Evolutionary conservation across 2,888 invertebrate species (phyloP).

Genomic region (Lasiommata megera): DNA sequence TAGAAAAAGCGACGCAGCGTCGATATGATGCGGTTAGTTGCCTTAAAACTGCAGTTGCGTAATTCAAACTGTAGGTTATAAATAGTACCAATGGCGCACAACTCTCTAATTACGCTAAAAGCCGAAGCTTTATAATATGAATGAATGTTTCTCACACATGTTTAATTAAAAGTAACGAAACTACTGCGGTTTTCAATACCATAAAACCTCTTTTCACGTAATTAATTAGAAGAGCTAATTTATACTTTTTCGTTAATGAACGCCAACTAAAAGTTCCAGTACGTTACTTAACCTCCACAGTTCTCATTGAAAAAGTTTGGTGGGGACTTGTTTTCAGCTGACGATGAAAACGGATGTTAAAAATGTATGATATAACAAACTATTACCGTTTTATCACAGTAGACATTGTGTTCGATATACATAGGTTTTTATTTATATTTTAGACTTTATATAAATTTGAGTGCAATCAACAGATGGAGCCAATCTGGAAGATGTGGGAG

Average conservation of each 20-base stretch:
- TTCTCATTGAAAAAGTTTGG: too few species aligned
- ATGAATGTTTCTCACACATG: constrained; percentile 1
- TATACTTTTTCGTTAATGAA: too few species aligned
- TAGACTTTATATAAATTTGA: too few species aligned
- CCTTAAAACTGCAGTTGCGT: neutral
- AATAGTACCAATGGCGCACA: constrained; percentile 3
- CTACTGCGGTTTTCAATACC: neutral
- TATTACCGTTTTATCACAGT: too few species aligned
- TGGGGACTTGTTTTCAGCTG: too few species aligned
- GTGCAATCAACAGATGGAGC: constrained; percentile 5
- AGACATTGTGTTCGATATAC: too few species aligned
- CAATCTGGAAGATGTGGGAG: constrained; percentile 21
- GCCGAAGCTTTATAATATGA: constrained; percentile 8
- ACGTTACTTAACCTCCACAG: too few species aligned
- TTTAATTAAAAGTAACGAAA: constrained; percentile 1
- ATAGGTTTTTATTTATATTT: too few species aligned
- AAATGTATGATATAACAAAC: too few species aligned
- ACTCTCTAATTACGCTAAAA: constrained; percentile 6
- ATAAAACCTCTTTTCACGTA: neutral
- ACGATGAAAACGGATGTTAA: too few species aligned
- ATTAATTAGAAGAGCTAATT: neutral
- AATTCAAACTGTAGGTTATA: neutral
- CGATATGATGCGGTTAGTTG: neutral
- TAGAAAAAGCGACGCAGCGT: neutral
- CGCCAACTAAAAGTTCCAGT: too few species aligned